These are phyloP conservation scores for Rotaria socialis DNA, from an alignment of 2,888 invertebrate species.

Conservation along the genomic window DNA sequence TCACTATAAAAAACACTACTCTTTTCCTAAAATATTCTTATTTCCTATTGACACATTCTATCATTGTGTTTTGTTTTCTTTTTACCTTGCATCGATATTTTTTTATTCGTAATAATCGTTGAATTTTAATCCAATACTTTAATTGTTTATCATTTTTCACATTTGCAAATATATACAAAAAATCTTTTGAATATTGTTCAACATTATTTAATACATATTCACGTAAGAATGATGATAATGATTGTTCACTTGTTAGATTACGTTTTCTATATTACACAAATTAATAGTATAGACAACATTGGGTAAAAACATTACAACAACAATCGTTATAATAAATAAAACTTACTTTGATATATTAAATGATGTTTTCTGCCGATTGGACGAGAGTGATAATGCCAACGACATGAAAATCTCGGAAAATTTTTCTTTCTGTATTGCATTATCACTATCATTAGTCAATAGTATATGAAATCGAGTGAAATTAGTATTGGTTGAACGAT, in stretches of 20 bases:
- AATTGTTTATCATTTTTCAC: slow-evolving; percentile 7
- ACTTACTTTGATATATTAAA: background rate
- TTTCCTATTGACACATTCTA: too few relatives aligned
- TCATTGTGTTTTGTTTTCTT: too few relatives aligned
- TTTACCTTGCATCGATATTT: background rate
- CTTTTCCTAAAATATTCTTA: too few relatives aligned
- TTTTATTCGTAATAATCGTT: background rate
- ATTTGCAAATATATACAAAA: background rate
- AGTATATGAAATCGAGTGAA: background rate
- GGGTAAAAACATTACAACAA: background rate
- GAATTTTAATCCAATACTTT: background rate
- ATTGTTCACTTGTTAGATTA: background rate
- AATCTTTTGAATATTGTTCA: background rate
- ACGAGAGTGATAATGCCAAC: background rate
- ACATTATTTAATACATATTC: background rate
- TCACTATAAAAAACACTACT: too few relatives aligned
- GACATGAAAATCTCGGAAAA: background rate
- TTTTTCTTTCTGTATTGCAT: background rate
- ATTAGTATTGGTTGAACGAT: background rate
- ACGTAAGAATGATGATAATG: background rate
- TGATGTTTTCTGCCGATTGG: background rate
- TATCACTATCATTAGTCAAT: background rate
- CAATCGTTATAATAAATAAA: background rate
- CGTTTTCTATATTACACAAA: background rate
- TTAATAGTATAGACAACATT: background rate